Conservation (phyloP, 2,113 vertebrate species). For the Albula goreensis region DNA sequence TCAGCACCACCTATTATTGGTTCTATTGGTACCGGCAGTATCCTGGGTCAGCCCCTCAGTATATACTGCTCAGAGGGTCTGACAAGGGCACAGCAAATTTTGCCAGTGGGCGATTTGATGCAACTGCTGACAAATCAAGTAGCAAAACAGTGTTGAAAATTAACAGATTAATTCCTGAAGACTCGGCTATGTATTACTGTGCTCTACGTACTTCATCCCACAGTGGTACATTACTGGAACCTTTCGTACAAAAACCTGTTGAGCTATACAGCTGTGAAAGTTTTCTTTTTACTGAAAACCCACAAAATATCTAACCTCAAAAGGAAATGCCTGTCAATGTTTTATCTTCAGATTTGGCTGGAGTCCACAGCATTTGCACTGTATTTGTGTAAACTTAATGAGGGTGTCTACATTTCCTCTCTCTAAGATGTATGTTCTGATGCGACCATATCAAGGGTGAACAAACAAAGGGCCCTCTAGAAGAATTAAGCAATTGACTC, state of each 20-base stretch:
- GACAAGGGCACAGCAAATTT: background rate
- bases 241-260: background rate
- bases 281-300: background rate
- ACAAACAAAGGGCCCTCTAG: too few relatives aligned
- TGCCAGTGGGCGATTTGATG: background rate
- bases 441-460: too few relatives aligned
- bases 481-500: too few relatives aligned
- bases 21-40: slow-evolving; percentile 24
- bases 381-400: background rate
- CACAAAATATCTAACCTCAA: background rate
- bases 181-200: slow-evolving; percentile 22
- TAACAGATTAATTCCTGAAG: background rate
- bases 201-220: too few relatives aligned
- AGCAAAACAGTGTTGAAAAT: slow-evolving; percentile 6
- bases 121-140: background rate
- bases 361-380: background rate
- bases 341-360: background rate
- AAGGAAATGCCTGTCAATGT: background rate
- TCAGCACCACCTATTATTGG: background rate
- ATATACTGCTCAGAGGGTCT: background rate
- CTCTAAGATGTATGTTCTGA: background rate
- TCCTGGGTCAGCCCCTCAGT: slow-evolving; percentile 25
- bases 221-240: too few relatives aligned
- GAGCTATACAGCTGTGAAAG: background rate
- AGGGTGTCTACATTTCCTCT: background rate